Percentiles rank a stretch among this genome's conserved stretches.
phyloP scores from a whole-genome alignment of 1,140 invertebrate species.

The Atopsyche davidsoni region DNA sequence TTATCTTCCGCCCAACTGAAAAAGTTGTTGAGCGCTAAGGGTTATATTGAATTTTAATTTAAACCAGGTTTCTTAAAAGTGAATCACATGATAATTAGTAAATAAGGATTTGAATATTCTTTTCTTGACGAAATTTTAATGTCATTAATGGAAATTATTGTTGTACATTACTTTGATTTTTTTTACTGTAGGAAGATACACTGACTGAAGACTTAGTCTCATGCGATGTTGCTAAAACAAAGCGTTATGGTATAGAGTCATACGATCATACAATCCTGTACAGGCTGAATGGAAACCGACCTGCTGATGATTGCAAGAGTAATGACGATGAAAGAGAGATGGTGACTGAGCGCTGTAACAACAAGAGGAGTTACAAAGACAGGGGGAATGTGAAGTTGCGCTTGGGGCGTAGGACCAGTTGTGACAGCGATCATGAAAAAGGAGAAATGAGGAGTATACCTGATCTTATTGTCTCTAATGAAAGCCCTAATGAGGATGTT shows the following conservation, averaged over 20 bases:
- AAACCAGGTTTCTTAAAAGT: too few relatives aligned
- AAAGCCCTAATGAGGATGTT: conserved; percentile 52
- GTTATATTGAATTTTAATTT: too few relatives aligned
- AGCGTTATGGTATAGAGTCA: conserved; percentile 25
- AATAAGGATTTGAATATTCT: too few relatives aligned
- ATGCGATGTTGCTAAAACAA: conserved; percentile 26
- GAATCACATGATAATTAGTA: too few relatives aligned
- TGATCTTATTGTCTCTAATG: conserved; percentile 46
- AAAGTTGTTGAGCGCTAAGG: too few relatives aligned
- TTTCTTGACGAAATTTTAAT: too few relatives aligned
- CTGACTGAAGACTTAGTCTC: conserved; percentile 24
- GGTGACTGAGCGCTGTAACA: conserved; percentile 4
- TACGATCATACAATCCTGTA: conserved; percentile 14
- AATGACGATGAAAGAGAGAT: conserved; percentile 8
- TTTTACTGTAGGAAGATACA: conserved; percentile 26
- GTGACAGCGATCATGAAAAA: conserved; percentile 45
- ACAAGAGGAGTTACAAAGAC: conserved; percentile 54
- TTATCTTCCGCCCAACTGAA: too few relatives aligned
- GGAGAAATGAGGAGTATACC: conserved; percentile 48
- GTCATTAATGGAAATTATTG: too few relatives aligned
- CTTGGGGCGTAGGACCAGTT: conserved; percentile 48
- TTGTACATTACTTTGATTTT: too few relatives aligned
- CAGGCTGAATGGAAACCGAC: not conserved
- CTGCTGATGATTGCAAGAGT: conserved; percentile 9
- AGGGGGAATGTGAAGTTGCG: conserved; percentile 54